These are phyloP conservation scores for Echeneis naucrates DNA, from an alignment of 2,797 vertebrate species.

Conservation along the genomic window DNA sequence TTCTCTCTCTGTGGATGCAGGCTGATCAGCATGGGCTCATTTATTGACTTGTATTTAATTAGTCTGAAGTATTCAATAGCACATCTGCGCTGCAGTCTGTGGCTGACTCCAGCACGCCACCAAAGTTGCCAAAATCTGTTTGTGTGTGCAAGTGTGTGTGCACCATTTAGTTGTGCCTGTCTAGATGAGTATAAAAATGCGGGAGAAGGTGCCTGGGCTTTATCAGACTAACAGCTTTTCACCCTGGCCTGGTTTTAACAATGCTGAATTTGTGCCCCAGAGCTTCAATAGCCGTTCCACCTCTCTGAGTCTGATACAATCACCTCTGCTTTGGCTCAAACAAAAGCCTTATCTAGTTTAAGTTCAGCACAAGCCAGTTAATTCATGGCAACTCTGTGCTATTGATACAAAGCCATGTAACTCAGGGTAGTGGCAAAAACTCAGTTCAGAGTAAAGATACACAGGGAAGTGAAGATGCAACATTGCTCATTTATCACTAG, in stretches of 20 bases:
- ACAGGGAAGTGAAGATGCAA: constrained; percentile 18
- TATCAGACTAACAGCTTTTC: constrained; percentile 56
- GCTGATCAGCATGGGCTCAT: constrained; percentile 58
- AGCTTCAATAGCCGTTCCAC: constrained; percentile 28
- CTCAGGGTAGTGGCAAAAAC: constrained; percentile 18
- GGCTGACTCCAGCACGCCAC: constrained; percentile 33
- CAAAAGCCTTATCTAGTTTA: constrained; percentile 43
- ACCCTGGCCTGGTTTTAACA: constrained; percentile 50
- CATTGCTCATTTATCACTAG: constrained; percentile 27
- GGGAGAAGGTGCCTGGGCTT: constrained; percentile 26
- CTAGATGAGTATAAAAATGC: constrained; percentile 24
- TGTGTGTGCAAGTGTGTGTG: constrained; percentile 2
- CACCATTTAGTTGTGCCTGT: background rate
- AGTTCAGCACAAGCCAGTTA: constrained; percentile 42
- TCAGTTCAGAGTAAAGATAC: background rate
- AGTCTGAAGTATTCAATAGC: constrained; percentile 69
- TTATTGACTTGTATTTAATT: constrained; percentile 79
- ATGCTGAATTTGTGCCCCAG: constrained; percentile 26
- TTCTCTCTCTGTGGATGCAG: constrained; percentile 25
- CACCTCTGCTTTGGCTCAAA: constrained; percentile 39
- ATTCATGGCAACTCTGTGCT: constrained; percentile 22
- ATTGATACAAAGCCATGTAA: constrained; percentile 41
- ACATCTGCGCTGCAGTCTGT: constrained; percentile 63
- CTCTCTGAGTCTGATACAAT: constrained; percentile 44
- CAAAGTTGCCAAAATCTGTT: constrained; percentile 43